phyloP scores from a whole-genome alignment of 2,888 invertebrate genomes.

The Conomelus anceps region DNA sequence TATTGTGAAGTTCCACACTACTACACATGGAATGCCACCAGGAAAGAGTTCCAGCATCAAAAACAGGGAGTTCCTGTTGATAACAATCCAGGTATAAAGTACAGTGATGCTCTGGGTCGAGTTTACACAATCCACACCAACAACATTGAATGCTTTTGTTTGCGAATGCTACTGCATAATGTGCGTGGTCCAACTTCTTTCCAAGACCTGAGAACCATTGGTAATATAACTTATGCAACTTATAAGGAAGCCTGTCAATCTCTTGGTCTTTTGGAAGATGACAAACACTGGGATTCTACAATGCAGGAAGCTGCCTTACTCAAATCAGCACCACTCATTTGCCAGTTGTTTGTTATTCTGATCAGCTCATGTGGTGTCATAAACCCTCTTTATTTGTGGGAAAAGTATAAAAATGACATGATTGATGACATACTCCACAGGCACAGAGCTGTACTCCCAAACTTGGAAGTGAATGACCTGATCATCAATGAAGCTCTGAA shows the following conservation, averaged over 20 bases:
- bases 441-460: neutral
- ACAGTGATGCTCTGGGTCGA: neutral
- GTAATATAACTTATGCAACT: conserved; percentile 35
- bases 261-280: conserved; percentile 34
- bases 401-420: conserved; percentile 13
- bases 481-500: conserved; percentile 36
- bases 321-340: conserved; percentile 25
- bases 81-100: neutral
- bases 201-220: conserved; percentile 36
- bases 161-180: neutral
- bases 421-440: conserved; percentile 8
- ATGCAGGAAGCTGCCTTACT: conserved; percentile 34
- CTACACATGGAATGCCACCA: neutral
- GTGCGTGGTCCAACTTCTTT: conserved; percentile 35
- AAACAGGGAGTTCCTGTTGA: neutral
- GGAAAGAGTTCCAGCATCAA: neutral
- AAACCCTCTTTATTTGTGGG: conserved; percentile 29
- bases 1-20: conserved; percentile 5
- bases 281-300: conserved; percentile 36
- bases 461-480: conserved; percentile 6
- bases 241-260: conserved; percentile 37
- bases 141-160: neutral
- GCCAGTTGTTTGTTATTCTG: conserved; percentile 21
- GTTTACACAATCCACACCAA: neutral
- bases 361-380: conserved; percentile 25